These are phyloP conservation scores for Siniperca scherzeri DNA, from an alignment of 2,797 vertebrate species.

Conservation along the genomic window DNA sequence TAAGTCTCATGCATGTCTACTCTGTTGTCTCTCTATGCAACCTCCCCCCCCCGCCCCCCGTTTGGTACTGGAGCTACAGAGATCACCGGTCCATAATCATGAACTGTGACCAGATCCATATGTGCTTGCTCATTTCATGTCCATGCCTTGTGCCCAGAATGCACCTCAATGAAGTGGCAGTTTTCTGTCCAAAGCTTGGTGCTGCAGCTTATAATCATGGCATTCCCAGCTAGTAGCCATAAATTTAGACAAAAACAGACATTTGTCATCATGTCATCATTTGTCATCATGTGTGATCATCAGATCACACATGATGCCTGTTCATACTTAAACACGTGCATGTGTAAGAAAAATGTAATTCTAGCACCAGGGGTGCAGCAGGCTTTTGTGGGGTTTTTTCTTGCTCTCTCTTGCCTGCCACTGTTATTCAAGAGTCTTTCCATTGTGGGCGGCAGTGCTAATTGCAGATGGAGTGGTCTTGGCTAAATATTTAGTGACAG, in stretches of 20 bases:
- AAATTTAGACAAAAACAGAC: conserved; percentile 9
- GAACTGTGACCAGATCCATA: conserved; percentile 70
- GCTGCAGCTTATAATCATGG: conserved; percentile 13
- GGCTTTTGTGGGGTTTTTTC: conserved; percentile 51
- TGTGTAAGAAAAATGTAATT: conserved; percentile 51
- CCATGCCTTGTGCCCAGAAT: conserved; percentile 35
- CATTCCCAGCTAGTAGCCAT: background rate
- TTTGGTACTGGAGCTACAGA: background rate
- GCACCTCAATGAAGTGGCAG: background rate
- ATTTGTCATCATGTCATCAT: conserved; percentile 25
- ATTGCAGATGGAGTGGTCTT: conserved; percentile 76
- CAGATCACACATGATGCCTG: conserved; percentile 6
- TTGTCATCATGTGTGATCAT: conserved; percentile 37
- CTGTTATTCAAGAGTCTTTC: conserved; percentile 61
- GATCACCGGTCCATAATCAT: conserved; percentile 52
- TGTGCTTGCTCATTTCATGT: conserved; percentile 58
- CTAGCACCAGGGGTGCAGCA: conserved; percentile 24
- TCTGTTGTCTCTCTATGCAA: conserved; percentile 31
- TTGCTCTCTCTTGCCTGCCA: conserved; percentile 40
- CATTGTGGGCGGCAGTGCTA: conserved; percentile 72
- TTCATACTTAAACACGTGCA: conserved; percentile 35
- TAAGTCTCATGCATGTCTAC: conserved; percentile 34
- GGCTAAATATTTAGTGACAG: conserved; percentile 80
- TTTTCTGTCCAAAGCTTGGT: background rate
- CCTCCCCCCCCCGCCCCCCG: background rate